A percentile compares a stretch with the other conserved stretches of the same genome.
Evolutionary conservation across 2,113 vertebrate species (phyloP).

Genomic region (Urocynchramus pylzowi): DNA sequence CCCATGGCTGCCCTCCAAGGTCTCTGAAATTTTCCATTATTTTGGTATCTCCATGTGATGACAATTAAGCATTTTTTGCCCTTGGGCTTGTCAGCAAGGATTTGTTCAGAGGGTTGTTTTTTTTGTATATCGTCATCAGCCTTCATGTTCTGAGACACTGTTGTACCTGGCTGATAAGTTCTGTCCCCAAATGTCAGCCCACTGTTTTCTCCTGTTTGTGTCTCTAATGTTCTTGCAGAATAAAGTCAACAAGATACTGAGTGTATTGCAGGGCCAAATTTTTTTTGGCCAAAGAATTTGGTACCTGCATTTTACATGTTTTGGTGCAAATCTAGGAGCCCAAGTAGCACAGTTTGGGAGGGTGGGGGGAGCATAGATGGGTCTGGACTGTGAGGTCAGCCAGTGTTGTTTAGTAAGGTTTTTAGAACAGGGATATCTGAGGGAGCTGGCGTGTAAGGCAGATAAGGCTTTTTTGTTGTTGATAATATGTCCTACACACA

Average conservation of each 20-base stretch:
- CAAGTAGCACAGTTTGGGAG: background rate
- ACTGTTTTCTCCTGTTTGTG: background rate
- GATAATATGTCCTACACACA: background rate
- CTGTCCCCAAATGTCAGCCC: background rate
- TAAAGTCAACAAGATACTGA: background rate
- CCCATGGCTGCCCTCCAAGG: slow-evolving; percentile 9
- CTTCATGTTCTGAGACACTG: background rate
- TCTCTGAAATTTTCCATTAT: slow-evolving; percentile 38
- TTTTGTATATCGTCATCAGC: background rate
- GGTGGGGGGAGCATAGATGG: background rate
- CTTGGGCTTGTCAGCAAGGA: slow-evolving; percentile 6
- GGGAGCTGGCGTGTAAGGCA: background rate
- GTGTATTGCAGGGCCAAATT: fast-evolving
- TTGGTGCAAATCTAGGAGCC: background rate
- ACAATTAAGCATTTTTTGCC: background rate
- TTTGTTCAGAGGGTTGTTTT: background rate
- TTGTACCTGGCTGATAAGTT: background rate
- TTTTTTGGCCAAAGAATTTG: background rate
- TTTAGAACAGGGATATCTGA: background rate
- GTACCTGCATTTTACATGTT: background rate
- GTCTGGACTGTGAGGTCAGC: background rate
- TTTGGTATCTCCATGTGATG: background rate
- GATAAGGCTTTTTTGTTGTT: slow-evolving; percentile 1
- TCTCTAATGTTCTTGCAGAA: background rate
- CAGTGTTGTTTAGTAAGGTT: background rate